phyloP scores from a whole-genome alignment of 2,888 invertebrate genomes.

The Drosophila merina region DNA sequence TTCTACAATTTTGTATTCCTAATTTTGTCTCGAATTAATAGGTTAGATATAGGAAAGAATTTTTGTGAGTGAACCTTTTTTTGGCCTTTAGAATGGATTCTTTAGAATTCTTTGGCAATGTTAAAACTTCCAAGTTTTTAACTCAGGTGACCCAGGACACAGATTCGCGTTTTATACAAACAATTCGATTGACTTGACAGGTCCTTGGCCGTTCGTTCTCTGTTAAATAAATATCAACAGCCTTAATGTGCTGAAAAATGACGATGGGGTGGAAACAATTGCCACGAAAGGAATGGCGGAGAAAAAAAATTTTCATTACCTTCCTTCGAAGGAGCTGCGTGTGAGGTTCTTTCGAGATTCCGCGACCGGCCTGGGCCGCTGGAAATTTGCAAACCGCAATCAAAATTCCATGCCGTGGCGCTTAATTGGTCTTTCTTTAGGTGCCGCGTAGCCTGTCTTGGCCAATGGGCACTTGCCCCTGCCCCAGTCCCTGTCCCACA shows the following conservation, averaged over 20 bases:
- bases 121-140: slow-evolving; percentile 26
- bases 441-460: slow-evolving; percentile 35
- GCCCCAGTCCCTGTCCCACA: background rate
- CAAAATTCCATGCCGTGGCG: slow-evolving; percentile 69
- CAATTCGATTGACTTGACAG: slow-evolving; percentile 55
- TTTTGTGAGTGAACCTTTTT: slow-evolving; percentile 12
- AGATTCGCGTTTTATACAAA: slow-evolving; percentile 22
- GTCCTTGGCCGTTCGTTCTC: slow-evolving; percentile 11
- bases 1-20: too few species aligned
- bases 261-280: slow-evolving; percentile 2
- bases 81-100: slow-evolving; percentile 31
- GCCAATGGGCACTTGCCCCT: background rate
- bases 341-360: slow-evolving; percentile 21
- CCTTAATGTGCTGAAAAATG: slow-evolving; percentile 44
- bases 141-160: slow-evolving; percentile 31
- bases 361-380: slow-evolving; percentile 30
- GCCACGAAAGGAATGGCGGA: too few species aligned
- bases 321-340: slow-evolving; percentile 4
- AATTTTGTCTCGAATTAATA: background rate
- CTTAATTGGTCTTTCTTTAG: slow-evolving; percentile 71
- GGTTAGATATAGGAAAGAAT: background rate
- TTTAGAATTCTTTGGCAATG: slow-evolving; percentile 47
- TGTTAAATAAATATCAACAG: slow-evolving; percentile 26
- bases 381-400: slow-evolving; percentile 66
- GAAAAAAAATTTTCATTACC: slow-evolving; percentile 28